Evolutionary conservation across 2,113 vertebrate species (phyloP), one percentile per base, ranked within the genome.

Genomic region (Heteronetta atricapilla): DNA sequence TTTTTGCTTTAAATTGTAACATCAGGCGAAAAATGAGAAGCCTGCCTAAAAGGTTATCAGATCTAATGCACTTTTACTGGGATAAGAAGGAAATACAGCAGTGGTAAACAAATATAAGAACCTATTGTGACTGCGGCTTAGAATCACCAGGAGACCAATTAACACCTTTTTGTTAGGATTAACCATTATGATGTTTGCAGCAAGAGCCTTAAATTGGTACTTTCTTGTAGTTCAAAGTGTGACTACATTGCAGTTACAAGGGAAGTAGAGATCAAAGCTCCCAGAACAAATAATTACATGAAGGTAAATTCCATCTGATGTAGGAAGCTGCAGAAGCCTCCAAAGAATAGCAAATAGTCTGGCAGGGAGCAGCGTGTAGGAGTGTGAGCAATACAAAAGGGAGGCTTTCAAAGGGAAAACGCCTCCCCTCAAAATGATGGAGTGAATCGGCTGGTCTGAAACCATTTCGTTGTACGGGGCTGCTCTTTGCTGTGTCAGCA

Each of bases 161-260:
- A 98, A 95, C 97, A 97, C 97, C 94, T 97, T 94, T 73, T 96
- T 97, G 95, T 91, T 70, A 92, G 93, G 92, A 97, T 97, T 97
- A 97, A 94, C 73, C 86, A 85, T 95, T 96, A 93, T 84, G 88
- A 67, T 89, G 88, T 97, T 97, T 97, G 89, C 83, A 95, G 88
- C 89, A 91, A 97, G 85, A 87, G 94, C 95, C 89, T 97, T 96
- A 95, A 96, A 95, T 96, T 94, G 93, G 66, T 92, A 78, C 74
- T 90, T 85, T 93, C 86, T 96, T 93, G 95, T 94, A 96, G 91
- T 95, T 97, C 95, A 94, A 96, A 96, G 97, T 94, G 83, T 86
- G 93, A 92, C 88, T 96, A 59, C 76, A 50, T 74, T 91, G 93
- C 70, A 90, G 94, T 96, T 96, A 94, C 83, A 88, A 94, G 91